Evolutionary conservation across 2,888 invertebrate species (phyloP), one percentile per base, ranked within the genome.

Genomic region (Lymantria dispar): DNA sequence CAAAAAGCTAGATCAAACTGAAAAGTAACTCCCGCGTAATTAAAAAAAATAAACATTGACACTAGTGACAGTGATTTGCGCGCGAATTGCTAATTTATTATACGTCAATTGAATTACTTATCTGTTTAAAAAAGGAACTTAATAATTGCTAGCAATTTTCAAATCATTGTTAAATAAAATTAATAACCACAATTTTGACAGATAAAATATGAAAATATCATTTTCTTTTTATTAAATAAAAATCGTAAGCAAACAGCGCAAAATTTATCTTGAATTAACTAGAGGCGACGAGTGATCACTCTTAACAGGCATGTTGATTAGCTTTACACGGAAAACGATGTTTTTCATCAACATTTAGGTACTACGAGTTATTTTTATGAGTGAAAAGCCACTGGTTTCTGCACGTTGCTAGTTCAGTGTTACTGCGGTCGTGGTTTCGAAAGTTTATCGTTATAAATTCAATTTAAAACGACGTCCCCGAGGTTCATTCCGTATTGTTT

Each of bases 321-420:
- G 54, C 43, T 57, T 56, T 46, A 58, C 66, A 60, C 68, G 60
- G 64, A 70, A 74, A 70, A 59, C 76, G 69, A 71, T 76, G 78
- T 79, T 81, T 81, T 76, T 75, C 74, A 70, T 72, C 68, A 70
- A 65, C 61, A 58, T 65, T 69, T 66, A 63, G 66, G 57, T 66
- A 64, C 67, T 59, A 46, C 58, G 75, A 70, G 81, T 83, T 85
- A 83, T 83, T 85, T 84, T 83, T 78, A 80, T 82, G 74, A 78
- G 75, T 75, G 76, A 76, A 80, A 80, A 76, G 68, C 74, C 62
- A 64, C 68, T 72, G 74, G 70, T 65, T 72, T 70, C 64, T 52
- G 60, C 43, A 60, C 54, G 42, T 62, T 52, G 58, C 54, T 57
- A 47, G 64, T 62, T 68, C 67, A 67, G 67, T 67, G 52, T 51